Evolutionary conservation across 1,140 invertebrate species (phyloP), one percentile per base, ranked within the genome.

Genomic region (Harpegnathos saltator): DNA sequence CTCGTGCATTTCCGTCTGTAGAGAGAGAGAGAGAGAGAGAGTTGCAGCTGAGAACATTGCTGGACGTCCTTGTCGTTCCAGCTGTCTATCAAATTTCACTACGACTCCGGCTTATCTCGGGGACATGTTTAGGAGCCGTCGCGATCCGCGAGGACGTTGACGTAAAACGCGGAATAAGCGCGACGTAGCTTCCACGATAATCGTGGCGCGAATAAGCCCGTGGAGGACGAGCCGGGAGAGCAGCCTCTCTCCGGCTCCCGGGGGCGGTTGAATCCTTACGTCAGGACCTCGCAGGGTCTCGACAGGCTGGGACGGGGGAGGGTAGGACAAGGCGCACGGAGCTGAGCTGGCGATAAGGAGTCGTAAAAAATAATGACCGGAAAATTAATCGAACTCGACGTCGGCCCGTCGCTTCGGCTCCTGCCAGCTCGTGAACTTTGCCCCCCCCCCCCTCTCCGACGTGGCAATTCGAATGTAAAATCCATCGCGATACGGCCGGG

Each of bases 281-380:
- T 73, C 38, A 52, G 15, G 29, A 19, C 7, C 29, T 59, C 26
- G 63, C 24, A 22, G 24, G 38, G 9, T 19, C 15, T 19, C 22
- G 44, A 17, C 12, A 63, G 48, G 71, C 29, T 50, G n/a, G n/a
- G n/a, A n/a, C 78, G 59, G 26, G 54, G 24, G 12, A 11, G 52
- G n/a, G 17, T 52, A 74, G 59, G 38, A 26, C 22, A 71, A 69
- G 82, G 33, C 48, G 77, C 56, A 77, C 56, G 54, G 58, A 61
- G 84, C 71, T 85, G 86, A 89, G 85, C 63, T 58, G 62, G 82
- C 87, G 92, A 92, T 92, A 93, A 92, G 90, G 63, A 91, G 86
- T 91, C 91, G 87, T 93, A 93, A 94, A 94, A 94, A 92, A 92
- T 93, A 94, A 94, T 92, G 92, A 91, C 92, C 92, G 92, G 92